Evolutionary conservation across 2,797 vertebrate genomes (phyloP).

Genomic region (Periophthalmus magnuspinnatus): DNA sequence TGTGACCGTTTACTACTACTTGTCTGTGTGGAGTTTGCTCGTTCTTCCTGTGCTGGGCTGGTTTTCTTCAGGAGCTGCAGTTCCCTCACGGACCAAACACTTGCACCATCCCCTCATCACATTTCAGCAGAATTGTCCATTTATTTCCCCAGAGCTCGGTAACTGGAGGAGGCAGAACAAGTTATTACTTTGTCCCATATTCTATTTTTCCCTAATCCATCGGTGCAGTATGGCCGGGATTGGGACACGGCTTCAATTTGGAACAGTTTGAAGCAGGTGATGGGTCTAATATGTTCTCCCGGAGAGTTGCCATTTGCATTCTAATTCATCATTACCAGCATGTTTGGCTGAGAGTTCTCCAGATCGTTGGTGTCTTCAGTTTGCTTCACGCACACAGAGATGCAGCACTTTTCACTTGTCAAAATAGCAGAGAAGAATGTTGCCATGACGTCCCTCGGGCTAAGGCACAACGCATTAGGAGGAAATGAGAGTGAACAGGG

Average conservation of each 20-base stretch:
- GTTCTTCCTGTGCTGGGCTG: background rate
- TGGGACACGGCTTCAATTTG: constrained; percentile 62
- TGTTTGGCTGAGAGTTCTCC: constrained; percentile 66
- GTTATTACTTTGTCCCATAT: background rate
- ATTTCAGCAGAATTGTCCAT: background rate
- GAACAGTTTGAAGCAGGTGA: constrained; percentile 68
- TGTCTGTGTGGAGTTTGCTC: background rate
- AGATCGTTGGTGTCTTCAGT: constrained; percentile 55
- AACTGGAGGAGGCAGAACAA: constrained; percentile 1
- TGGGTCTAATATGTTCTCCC: constrained; percentile 67
- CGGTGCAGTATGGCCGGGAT: constrained; percentile 56
- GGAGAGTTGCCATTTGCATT: constrained; percentile 69
- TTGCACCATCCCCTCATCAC: background rate
- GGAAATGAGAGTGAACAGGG: constrained; percentile 3
- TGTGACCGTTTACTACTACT: background rate
- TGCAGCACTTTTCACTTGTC: constrained; percentile 26
- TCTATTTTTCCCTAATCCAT: background rate
- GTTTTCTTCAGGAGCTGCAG: background rate
- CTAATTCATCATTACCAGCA: constrained; percentile 71
- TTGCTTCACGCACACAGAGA: constrained; percentile 30
- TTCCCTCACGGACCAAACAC: background rate
- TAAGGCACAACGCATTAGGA: constrained; percentile 5
- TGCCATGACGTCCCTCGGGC: constrained; percentile 4
- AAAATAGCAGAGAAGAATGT: constrained; percentile 14
- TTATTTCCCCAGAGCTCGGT: background rate